Evolutionary conservation across 1,140 invertebrate species (phyloP).

Genomic region (Pseudomyrmex concolor): DNA sequence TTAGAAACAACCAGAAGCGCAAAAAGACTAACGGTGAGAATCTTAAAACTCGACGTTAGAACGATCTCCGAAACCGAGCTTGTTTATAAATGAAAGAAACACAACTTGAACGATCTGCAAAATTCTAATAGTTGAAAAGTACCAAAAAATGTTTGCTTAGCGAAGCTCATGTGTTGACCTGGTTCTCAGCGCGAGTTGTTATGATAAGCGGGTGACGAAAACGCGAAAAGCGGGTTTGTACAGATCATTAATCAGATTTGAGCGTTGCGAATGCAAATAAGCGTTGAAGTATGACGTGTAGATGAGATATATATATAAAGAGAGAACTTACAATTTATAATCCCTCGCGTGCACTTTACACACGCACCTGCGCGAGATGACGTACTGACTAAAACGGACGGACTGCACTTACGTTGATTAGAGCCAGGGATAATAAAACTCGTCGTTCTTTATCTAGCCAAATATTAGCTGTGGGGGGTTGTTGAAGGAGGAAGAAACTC

Average conservation of each 20-base stretch:
- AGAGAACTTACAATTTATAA: neutral
- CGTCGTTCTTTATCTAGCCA: conserved; percentile 17
- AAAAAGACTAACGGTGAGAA: neutral
- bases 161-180: neutral
- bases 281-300: neutral
- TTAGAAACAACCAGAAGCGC: neutral
- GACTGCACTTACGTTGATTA: conserved; percentile 36
- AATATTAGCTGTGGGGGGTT: neutral
- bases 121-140: neutral
- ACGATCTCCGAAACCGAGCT: too few species aligned
- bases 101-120: neutral
- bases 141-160: neutral
- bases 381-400: conserved; percentile 9
- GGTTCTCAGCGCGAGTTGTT: conserved; percentile 9
- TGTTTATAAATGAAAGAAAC: neutral
- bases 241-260: conserved; percentile 21
- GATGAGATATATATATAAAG: neutral
- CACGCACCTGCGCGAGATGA: conserved; percentile 14
- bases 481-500: neutral
- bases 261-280: neutral
- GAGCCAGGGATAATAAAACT: conserved; percentile 20
- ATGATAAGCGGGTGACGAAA: conserved; percentile 31
- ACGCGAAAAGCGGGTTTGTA: neutral
- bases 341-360: neutral
- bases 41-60: neutral